A percentile compares a stretch with the other conserved stretches of the same genome.
Conservation (phyloP, 2,888 invertebrate genomes). For the Chloromyia formosa region DNA sequence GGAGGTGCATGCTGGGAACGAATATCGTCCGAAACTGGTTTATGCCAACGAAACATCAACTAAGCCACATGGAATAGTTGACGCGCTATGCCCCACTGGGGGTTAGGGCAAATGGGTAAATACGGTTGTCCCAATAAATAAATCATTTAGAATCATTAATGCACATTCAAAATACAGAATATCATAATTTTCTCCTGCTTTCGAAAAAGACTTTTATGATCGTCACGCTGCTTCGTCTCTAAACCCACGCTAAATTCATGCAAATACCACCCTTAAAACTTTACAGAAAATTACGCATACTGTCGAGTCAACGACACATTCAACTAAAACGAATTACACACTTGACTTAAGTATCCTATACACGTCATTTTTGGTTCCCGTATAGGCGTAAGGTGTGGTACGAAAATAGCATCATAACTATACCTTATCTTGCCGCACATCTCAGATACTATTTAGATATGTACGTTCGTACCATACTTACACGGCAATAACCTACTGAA, state of each 20-base stretch:
- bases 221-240: too few species aligned
- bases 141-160: too few species aligned
- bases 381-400: background rate
- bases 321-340: constrained; percentile 24
- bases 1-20: too few species aligned
- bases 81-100: too few species aligned
- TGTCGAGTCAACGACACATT: background rate
- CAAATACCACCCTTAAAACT: constrained; percentile 15
- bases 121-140: too few species aligned
- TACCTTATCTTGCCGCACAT: constrained; percentile 1
- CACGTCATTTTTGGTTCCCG: background rate
- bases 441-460: constrained; percentile 21
- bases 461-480: background rate
- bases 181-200: too few species aligned
- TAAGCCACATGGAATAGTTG: too few species aligned
- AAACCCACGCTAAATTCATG: constrained; percentile 17
- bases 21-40: too few species aligned
- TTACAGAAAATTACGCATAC: constrained; percentile 17
- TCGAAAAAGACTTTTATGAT: too few species aligned
- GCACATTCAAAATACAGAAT: too few species aligned
- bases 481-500: constrained; percentile 1
- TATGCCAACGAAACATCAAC: too few species aligned
- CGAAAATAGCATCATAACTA: background rate
- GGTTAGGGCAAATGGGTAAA: too few species aligned
- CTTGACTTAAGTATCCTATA: constrained; percentile 32